A percentile compares a stretch with the other conserved stretches of the same genome.
Conservation (phyloP, 2,797 vertebrate genomes). For the Cryptoblepharus egeriae region DNA sequence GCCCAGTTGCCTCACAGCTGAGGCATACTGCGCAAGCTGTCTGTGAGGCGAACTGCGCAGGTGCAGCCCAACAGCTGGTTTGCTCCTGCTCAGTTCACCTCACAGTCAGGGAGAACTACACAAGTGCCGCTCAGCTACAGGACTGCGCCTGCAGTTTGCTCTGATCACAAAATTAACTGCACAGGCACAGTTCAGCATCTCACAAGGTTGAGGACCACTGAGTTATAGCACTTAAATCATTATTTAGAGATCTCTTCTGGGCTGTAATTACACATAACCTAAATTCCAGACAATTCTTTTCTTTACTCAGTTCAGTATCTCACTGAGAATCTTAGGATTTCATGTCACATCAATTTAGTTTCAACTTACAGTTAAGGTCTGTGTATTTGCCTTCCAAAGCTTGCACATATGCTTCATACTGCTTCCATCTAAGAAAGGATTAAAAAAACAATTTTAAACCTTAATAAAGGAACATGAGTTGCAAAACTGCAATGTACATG, state of each 20-base stretch:
- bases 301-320: neutral
- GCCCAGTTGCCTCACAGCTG: too few relatives aligned
- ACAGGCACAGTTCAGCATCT: too few relatives aligned
- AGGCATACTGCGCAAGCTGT: too few relatives aligned
- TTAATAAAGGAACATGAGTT: conserved; percentile 20
- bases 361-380: conserved; percentile 95
- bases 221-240: too few relatives aligned
- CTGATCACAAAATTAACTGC: too few relatives aligned
- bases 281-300: neutral
- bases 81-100: too few relatives aligned
- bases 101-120: too few relatives aligned
- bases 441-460: conserved; percentile 26
- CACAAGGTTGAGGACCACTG: too few relatives aligned
- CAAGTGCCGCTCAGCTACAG: too few relatives aligned
- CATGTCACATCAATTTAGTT: conserved; percentile 19
- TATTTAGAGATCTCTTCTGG: neutral
- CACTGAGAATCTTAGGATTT: neutral
- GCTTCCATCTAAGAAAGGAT: conserved; percentile 89
- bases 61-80: too few relatives aligned
- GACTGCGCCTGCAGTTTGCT: too few relatives aligned
- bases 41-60: too few relatives aligned
- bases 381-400: conserved; percentile 97
- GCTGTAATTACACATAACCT: neutral
- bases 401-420: conserved; percentile 96
- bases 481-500: neutral